phyloP scores from a whole-genome alignment of 2,888 invertebrate species.

The Sesia apiformis region DNA sequence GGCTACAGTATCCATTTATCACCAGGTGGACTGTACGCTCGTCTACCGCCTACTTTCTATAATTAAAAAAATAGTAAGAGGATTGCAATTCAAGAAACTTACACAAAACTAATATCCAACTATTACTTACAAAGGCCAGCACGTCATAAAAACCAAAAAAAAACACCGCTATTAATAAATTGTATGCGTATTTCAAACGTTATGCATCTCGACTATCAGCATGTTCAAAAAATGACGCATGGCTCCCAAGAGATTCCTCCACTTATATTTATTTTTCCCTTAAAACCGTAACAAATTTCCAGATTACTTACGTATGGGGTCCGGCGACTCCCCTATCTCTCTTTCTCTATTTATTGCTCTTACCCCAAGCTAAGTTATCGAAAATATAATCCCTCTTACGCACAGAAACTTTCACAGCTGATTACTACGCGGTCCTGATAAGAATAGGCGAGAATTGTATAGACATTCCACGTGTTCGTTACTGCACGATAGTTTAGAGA shows the following conservation, averaged over 20 bases:
- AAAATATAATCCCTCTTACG: conserved; percentile 72
- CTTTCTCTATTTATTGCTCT: conserved; percentile 63
- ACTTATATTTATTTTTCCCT: conserved; percentile 42
- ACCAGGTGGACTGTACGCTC: too few species aligned
- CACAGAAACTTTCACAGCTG: conserved; percentile 63
- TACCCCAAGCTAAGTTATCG: conserved; percentile 68
- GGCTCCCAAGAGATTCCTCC: conserved; percentile 41
- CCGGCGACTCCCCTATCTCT: conserved; percentile 37
- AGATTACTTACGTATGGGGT: conserved; percentile 50
- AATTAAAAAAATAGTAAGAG: too few species aligned
- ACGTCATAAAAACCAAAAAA: too few species aligned
- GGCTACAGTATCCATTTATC: too few species aligned
- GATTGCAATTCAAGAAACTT: too few species aligned
- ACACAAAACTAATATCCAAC: too few species aligned
- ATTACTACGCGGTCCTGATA: conserved; percentile 63
- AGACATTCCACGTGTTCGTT: background rate
- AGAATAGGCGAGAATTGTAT: conserved; percentile 16
- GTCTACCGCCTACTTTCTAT: too few species aligned
- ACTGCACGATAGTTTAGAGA: too few species aligned
- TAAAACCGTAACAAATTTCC: conserved; percentile 71
- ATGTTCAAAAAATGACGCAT: conserved; percentile 37
- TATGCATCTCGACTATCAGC: background rate
- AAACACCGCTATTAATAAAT: background rate
- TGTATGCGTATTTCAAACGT: background rate
- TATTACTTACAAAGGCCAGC: too few species aligned